These are phyloP conservation scores for Drosophila saltans DNA, from an alignment of 1,140 invertebrate genomes.

Conservation along the genomic window DNA sequence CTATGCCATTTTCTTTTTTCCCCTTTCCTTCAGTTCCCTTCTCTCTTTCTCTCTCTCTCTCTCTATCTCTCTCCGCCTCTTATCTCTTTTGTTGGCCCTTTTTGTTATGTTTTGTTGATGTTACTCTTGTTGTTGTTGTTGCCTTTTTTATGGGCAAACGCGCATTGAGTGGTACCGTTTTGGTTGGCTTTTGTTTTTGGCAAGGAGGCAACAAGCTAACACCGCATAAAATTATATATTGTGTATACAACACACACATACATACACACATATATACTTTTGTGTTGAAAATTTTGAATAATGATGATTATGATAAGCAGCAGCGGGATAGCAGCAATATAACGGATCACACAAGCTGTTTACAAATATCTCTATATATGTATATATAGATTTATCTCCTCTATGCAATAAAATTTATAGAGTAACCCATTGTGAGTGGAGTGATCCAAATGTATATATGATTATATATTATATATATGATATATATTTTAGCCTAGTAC, in stretches of 20 bases:
- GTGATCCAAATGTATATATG: too few relatives aligned
- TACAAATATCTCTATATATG: too few relatives aligned
- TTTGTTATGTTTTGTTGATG: neutral
- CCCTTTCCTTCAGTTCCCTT: neutral
- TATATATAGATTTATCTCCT: too few relatives aligned
- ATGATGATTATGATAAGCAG: conserved; percentile 15
- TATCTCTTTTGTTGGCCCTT: conserved; percentile 3
- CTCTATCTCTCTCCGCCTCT: neutral
- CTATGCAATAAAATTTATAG: too few relatives aligned
- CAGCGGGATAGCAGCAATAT: neutral
- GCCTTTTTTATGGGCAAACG: neutral
- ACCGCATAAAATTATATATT: conserved; percentile 13
- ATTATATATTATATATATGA: too few relatives aligned
- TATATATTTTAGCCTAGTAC: too few relatives aligned
- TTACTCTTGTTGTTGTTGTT: neutral
- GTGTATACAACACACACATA: neutral
- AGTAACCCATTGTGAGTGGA: too few relatives aligned
- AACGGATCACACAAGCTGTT: neutral
- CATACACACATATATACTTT: neutral
- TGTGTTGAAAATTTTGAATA: conserved; percentile 10
- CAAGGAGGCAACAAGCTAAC: conserved; percentile 17
- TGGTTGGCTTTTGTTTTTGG: conserved; percentile 14
- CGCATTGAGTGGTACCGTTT: neutral
- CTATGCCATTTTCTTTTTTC: neutral
- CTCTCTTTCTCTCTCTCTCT: neutral